Evolutionary conservation across 2,888 invertebrate genomes (phyloP), one percentile per base, ranked within the genome.

Genomic region (Cryptus viduatorius): DNA sequence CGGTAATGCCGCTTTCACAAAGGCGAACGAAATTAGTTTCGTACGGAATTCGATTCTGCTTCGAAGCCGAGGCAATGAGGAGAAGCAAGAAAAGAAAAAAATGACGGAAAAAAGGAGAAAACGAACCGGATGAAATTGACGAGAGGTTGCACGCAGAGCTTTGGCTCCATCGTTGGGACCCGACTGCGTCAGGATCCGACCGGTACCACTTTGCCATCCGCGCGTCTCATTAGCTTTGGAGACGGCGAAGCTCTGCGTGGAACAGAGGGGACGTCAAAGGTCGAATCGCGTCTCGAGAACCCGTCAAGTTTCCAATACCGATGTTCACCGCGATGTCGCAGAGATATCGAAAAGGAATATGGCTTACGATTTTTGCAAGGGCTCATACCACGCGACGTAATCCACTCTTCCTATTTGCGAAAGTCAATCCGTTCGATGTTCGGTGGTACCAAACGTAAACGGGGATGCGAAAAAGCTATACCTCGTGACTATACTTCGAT

Each of bases 21-120:
- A 92, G 91, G 91, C 90, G 72, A 88, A 87, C 90, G 89, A 92
- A 92, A 92, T 93, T 93, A 92, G 92, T 92, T 92, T 92, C 90
- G 89, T 89, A 88, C 89, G 90, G 90, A 91, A 92, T 90, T 92
- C 89, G 89, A 92, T 92, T 92, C 90, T 88, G 86, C 76, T 64
- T 24, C 79, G 59, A 82, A 44, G 44, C 71, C 48, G 46, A 64
- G 56, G 65, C 79, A 82, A 76, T 68, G 82, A 84, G 71, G 50
- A 59, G 61, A 75, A 61, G 46, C 73, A 53, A 50, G 53, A 69
- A 76, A 72, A 81, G 71, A 82, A 29, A 64, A 46, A 53, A 83
- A 79, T 4, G 14, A 61, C n/a, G 29, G 29, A 31, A 59, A 53
- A 67, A 78, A 72, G 76, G 72, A 78, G 31, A 61, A 56, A 61